A percentile compares a stretch with the other conserved stretches of the same genome.
Conservation (phyloP, 1,140 invertebrate species). For the Eriocheir sinensis region DNA sequence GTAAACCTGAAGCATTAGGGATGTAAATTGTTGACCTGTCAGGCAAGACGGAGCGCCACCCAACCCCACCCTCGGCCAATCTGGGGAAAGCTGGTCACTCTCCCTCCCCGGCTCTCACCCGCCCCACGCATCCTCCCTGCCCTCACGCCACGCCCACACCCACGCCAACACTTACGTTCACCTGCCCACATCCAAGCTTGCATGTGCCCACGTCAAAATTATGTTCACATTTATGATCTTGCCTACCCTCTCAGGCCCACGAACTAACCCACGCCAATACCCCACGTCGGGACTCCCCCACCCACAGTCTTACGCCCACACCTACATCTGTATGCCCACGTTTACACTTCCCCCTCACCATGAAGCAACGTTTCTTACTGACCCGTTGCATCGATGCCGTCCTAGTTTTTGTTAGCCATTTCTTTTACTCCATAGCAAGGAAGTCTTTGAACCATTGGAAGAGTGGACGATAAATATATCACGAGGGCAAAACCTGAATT, state of each 20-base stretch:
- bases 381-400: too few relatives aligned
- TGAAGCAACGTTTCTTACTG: not conserved
- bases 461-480: not conserved
- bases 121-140: not conserved
- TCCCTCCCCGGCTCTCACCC: not conserved
- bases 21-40: constrained; percentile 42
- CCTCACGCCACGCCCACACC: not conserved
- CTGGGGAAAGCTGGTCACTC: not conserved
- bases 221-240: constrained; percentile 20
- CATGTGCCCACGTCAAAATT: not conserved
- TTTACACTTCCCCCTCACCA: not conserved
- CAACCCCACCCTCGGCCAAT: not conserved
- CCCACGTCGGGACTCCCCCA: not conserved
- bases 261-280: constrained; percentile 28
- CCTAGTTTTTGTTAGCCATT: not conserved
- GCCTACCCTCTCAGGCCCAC: constrained; percentile 37
- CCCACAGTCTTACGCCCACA: not conserved
- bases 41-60: not conserved
- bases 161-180: constrained; percentile 30
- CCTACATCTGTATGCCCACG: not conserved
- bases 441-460: not conserved
- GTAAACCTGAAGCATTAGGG: constrained; percentile 34
- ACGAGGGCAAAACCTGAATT: too few relatives aligned
- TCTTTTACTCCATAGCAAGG: not conserved
- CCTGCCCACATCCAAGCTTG: constrained; percentile 34